These are phyloP conservation scores for Abramis brama DNA, from an alignment of 2,113 vertebrate genomes.

Conservation along the genomic window DNA sequence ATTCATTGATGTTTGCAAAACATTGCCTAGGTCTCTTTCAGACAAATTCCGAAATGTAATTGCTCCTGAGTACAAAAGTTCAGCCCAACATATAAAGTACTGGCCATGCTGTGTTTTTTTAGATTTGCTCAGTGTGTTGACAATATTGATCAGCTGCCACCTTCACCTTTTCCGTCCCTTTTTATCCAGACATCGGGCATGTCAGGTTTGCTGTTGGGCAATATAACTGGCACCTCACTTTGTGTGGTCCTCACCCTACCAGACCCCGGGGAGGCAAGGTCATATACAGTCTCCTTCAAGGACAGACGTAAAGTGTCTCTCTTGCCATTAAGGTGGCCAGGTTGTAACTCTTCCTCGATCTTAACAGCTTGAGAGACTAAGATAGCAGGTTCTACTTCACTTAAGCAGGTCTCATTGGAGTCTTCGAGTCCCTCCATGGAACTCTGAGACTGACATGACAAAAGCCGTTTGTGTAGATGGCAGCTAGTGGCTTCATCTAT, in stretches of 20 bases:
- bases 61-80: conserved; percentile 27
- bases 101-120: conserved; percentile 29
- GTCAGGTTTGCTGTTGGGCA: conserved; percentile 95
- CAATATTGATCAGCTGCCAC: conserved; percentile 76
- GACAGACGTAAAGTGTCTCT: conserved; percentile 91
- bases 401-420: conserved; percentile 89
- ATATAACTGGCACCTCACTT: conserved; percentile 81
- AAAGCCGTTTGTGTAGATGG: conserved; percentile 71
- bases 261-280: conserved; percentile 71
- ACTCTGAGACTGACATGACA: conserved; percentile 81
- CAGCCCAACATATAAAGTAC: conserved; percentile 16
- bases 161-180: conserved; percentile 84
- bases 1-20: background rate
- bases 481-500: conserved; percentile 60
- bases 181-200: conserved; percentile 97
- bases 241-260: conserved; percentile 80
- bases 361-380: conserved; percentile 57
- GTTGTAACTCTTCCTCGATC: conserved; percentile 63
- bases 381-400: conserved; percentile 79
- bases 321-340: conserved; percentile 89
- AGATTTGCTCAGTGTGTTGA: conserved; percentile 24
- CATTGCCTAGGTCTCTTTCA: conserved; percentile 8
- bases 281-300: conserved; percentile 87
- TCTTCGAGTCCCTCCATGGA: conserved; percentile 89
- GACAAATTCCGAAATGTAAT: conserved; percentile 4